A percentile compares a stretch with the other conserved stretches of the same genome.
phyloP scores from a whole-genome alignment of 2,113 vertebrate species.

The Petrocephalus zakoni region DNA sequence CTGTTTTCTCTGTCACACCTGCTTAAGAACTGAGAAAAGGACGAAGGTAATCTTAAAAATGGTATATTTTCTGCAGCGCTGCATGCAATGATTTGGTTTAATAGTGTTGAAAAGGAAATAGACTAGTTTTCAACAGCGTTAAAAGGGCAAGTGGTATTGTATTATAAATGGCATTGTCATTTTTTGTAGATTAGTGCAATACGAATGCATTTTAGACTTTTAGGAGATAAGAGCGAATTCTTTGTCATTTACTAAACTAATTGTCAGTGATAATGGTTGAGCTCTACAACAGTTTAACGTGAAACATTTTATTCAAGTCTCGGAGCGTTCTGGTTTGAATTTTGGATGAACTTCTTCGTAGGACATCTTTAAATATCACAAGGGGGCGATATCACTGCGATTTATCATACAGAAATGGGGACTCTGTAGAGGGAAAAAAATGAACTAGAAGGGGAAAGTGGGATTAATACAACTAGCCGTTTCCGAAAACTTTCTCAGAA shows the following conservation, averaged over 20 bases:
- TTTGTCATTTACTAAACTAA: not conserved
- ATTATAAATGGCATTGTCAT: not conserved
- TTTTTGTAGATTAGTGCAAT: not conserved
- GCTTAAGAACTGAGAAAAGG: conserved; percentile 33
- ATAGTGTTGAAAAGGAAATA: not conserved
- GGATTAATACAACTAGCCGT: not conserved
- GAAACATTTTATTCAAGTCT: conserved; percentile 3
- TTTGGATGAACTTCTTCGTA: conserved; percentile 8
- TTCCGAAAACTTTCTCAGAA: not conserved
- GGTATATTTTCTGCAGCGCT: not conserved
- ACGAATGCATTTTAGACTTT: not conserved
- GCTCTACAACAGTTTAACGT: not conserved
- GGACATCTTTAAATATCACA: not conserved
- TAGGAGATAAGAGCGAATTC: not conserved
- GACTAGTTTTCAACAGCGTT: not conserved
- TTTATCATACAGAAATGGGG: not conserved
- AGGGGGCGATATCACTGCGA: conserved; percentile 20
- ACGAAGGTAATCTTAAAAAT: conserved; percentile 38
- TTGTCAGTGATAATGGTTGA: not conserved
- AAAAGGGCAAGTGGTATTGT: not conserved
- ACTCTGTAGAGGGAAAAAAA: not conserved
- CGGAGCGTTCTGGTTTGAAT: conserved; percentile 9
- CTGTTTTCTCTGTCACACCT: conserved; percentile 35
- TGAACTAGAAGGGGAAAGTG: conserved; percentile 1
- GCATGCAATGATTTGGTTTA: not conserved